phyloP scores from a whole-genome alignment of 2,797 vertebrate species.

The Lutjanus argentimaculatus region DNA sequence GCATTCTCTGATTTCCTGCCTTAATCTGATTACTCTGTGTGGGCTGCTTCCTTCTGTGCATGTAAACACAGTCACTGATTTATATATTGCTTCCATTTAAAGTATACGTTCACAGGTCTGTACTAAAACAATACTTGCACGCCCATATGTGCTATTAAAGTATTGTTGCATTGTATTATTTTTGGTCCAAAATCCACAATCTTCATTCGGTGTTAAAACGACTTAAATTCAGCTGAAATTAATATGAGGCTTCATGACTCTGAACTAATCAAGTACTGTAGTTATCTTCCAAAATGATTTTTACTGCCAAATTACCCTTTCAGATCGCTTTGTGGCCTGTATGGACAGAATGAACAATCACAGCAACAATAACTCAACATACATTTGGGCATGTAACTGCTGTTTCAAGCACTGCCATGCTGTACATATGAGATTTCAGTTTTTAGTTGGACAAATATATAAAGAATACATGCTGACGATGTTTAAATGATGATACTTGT shows the following conservation, averaged over 20 bases:
- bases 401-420: background rate
- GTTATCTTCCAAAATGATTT: background rate
- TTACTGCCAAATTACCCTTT: no score
- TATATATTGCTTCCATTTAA: conserved; percentile 1
- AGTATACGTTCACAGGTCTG: background rate
- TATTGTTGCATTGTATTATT: background rate
- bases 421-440: background rate
- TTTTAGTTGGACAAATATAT: background rate
- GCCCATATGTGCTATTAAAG: background rate
- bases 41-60: background rate
- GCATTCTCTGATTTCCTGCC: no score
- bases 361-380: background rate
- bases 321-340: background rate
- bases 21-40: background rate
- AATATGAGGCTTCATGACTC: background rate
- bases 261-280: background rate
- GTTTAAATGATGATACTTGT: background rate
- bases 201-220: background rate
- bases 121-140: background rate
- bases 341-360: background rate
- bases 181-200: background rate
- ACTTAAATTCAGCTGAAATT: background rate
- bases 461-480: background rate
- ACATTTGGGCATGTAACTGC: background rate
- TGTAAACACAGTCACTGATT: background rate